Conservation (phyloP, 1,140 invertebrate species). For the Temnothorax nylanderi region DNA sequence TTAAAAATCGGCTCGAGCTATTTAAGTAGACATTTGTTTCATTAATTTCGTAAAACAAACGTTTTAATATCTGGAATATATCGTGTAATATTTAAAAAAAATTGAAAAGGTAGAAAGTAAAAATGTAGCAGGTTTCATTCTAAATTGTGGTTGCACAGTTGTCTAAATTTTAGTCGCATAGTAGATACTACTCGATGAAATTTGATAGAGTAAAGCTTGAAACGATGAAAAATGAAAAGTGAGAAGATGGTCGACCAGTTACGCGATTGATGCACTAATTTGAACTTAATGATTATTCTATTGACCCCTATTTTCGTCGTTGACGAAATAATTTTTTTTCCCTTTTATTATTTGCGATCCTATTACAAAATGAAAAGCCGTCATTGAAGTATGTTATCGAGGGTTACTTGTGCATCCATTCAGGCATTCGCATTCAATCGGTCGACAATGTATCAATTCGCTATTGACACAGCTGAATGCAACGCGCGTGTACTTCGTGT, state of each 20-base stretch:
- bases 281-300: constrained; percentile 38
- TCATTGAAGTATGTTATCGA: constrained; percentile 38
- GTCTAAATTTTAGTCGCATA: background rate
- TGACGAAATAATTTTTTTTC: constrained; percentile 32
- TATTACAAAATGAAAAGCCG: constrained; percentile 47
- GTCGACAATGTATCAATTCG: constrained; percentile 51
- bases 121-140: background rate
- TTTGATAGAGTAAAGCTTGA: background rate
- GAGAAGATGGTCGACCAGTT: background rate
- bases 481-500: constrained; percentile 5
- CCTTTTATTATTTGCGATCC: constrained; percentile 28
- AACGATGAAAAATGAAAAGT: constrained; percentile 8
- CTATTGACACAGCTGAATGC: constrained; percentile 48
- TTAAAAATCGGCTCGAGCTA: background rate
- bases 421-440: constrained; percentile 43
- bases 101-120: background rate
- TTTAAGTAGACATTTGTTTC: background rate
- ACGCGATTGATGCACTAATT: constrained; percentile 12
- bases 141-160: background rate
- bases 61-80: background rate
- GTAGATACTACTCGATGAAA: background rate
- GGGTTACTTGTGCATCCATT: constrained; percentile 51
- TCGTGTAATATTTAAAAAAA: background rate
- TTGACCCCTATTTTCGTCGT: constrained; percentile 16
- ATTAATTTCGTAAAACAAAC: background rate